Percentiles rank a stretch among this genome's conserved stretches.
These are phyloP conservation scores for Lutjanus argentimaculatus DNA, from an alignment of 2,797 vertebrate genomes.

Conservation along the genomic window DNA sequence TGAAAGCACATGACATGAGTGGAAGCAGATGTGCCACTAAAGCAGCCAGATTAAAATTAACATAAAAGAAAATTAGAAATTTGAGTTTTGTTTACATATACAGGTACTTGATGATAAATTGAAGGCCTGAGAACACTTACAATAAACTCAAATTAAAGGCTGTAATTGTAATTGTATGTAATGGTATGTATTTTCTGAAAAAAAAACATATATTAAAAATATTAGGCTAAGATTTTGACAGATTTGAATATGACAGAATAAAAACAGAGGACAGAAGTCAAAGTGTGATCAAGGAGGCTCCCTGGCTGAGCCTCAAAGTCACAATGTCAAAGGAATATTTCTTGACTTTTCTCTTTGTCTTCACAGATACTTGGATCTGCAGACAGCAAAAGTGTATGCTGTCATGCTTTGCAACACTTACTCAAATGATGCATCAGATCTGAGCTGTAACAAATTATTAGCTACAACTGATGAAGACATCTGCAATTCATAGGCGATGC, in stretches of 20 bases:
- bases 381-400: conserved; percentile 10
- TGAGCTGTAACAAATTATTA: conserved; percentile 10
- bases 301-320: conserved; percentile 25
- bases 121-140: background rate
- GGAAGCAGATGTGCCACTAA: background rate
- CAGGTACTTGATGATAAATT: background rate
- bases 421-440: background rate
- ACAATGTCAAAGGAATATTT: background rate
- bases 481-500: conserved; percentile 2
- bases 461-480: conserved; percentile 22
- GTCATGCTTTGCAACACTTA: conserved; percentile 16
- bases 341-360: conserved; percentile 32
- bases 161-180: background rate
- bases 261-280: conserved; percentile 16
- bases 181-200: background rate
- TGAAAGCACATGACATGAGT: background rate
- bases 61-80: conserved; percentile 4
- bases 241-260: background rate
- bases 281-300: conserved; percentile 18
- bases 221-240: background rate
- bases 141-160: background rate
- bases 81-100: background rate
- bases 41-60: background rate
- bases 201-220: too few relatives aligned
- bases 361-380: conserved; percentile 20